Conservation (phyloP, 1,140 invertebrate species). For the Antheraea mylitta region DNA sequence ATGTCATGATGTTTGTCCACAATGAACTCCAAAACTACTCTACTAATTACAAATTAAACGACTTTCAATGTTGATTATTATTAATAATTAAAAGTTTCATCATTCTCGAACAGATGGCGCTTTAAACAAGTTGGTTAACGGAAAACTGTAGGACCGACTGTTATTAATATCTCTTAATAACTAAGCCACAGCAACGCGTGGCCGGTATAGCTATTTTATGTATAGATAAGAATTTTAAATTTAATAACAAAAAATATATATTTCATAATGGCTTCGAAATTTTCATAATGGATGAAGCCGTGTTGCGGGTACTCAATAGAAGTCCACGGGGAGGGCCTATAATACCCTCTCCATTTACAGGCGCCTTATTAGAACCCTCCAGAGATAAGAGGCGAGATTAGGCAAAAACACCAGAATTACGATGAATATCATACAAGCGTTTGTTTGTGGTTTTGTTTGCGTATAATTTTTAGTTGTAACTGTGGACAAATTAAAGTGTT, state of each 20-base stretch:
- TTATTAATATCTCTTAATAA: too few relatives aligned
- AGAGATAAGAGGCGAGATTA: constrained; percentile 40
- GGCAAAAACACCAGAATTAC: not conserved
- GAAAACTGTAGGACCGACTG: too few relatives aligned
- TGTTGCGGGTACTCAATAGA: constrained; percentile 18
- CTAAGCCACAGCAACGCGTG: too few relatives aligned
- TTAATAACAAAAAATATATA: not conserved
- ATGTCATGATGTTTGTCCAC: too few relatives aligned
- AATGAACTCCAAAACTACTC: too few relatives aligned
- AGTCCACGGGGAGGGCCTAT: constrained; percentile 38
- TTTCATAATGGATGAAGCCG: constrained; percentile 26
- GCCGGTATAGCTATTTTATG: too few relatives aligned
- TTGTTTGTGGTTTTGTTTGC: not conserved
- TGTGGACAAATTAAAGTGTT: not conserved
- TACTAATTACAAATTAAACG: too few relatives aligned
- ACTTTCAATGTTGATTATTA: too few relatives aligned
- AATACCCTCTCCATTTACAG: constrained; percentile 53
- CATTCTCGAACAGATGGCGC: too few relatives aligned
- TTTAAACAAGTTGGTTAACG: too few relatives aligned
- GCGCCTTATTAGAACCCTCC: constrained; percentile 27
- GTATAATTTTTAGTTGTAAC: not conserved
- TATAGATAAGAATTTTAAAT: too few relatives aligned
- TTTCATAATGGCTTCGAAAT: constrained; percentile 11
- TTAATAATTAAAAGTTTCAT: too few relatives aligned
- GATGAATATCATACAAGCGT: not conserved